Base-by-base conservation (phyloP, 1,140 invertebrate species). In the Palaemon carinicauda region DNA sequence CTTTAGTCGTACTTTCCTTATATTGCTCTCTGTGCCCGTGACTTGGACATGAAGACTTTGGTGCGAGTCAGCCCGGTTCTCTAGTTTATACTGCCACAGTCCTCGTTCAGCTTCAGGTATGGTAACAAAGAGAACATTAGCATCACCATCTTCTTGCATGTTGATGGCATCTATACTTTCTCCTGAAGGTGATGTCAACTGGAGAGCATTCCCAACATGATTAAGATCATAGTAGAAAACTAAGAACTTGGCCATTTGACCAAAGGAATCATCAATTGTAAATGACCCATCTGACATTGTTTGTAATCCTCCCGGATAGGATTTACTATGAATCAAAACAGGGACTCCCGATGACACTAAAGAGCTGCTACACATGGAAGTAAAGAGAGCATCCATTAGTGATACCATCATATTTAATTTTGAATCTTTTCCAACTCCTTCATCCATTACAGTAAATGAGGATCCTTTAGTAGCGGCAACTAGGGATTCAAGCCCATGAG, bases 11-110 rank as follows among this genome's bases (percentile, higher is more conserved):
- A 41, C 65, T 31, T 80, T 87, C 15, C 86, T 17, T 17, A 41
- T 82, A 51, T 69, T 56, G 41, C 71, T 89, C 33, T 75, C 56
- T 14, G 51, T 21, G 41, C 41, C 69, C 2, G 69, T 73, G 27
- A 73, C 69, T 29, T 73, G 69, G 69, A 73, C 69, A 24, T 73
- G 69, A 3, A 73, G 69, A 17, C 69, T 31, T 10, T 73, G 69
- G 69, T 73, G 69, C 7, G 69, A 73, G 69, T 73, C 69, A 3
- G 69, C 69, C 24, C 69, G 69, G 27, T 73, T 73, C 69, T 73
- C 69, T 24, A 73, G 24, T 24, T 29, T 73, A 24, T 24, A 73
- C 19, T 31, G 69, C 69, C 69, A 73, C 27, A 29, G 24, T n/a
- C 69, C 69, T 1, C 69, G 69, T 29, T 73, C 69, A 3, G 69